phyloP scores from a whole-genome alignment of 2,113 vertebrate genomes.

The Ivindomyrus marchei region DNA sequence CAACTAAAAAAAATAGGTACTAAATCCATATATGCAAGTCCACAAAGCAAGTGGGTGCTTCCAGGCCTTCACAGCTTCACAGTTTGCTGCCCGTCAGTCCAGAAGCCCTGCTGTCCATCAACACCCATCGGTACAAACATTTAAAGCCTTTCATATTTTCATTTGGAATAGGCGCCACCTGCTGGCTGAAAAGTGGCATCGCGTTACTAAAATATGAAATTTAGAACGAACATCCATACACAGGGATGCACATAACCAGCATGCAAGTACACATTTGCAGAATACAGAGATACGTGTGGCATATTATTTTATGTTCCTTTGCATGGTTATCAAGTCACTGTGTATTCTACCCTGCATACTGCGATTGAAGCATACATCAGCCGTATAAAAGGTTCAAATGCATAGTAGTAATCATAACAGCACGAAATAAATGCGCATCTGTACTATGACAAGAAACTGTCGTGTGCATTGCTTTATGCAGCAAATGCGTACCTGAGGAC shows the following conservation, averaged over 20 bases:
- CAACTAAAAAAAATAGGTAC: neutral
- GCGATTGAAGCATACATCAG: neutral
- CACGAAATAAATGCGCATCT: neutral
- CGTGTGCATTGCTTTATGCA: neutral
- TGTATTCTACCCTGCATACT: neutral
- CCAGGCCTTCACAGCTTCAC: neutral
- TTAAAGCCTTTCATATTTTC: neutral
- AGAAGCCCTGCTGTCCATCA: neutral
- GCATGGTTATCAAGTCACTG: neutral
- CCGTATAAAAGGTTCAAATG: neutral
- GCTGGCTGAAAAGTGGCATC: conserved; percentile 9
- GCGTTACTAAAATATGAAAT: neutral
- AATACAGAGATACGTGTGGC: neutral
- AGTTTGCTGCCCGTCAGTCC: neutral
- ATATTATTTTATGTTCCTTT: neutral
- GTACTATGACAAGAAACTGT: neutral
- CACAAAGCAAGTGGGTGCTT: neutral
- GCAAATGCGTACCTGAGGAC: neutral
- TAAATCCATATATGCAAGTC: neutral
- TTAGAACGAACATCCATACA: neutral
- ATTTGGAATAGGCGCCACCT: conserved; percentile 32
- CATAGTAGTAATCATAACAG: neutral
- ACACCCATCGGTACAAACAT: neutral
- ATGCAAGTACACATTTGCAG: neutral
- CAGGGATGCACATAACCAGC: neutral